Percentiles rank a stretch among this genome's conserved stretches.
These are phyloP conservation scores for Idris sp. DNA, from an alignment of 1,140 invertebrate genomes.

Conservation along the genomic window DNA sequence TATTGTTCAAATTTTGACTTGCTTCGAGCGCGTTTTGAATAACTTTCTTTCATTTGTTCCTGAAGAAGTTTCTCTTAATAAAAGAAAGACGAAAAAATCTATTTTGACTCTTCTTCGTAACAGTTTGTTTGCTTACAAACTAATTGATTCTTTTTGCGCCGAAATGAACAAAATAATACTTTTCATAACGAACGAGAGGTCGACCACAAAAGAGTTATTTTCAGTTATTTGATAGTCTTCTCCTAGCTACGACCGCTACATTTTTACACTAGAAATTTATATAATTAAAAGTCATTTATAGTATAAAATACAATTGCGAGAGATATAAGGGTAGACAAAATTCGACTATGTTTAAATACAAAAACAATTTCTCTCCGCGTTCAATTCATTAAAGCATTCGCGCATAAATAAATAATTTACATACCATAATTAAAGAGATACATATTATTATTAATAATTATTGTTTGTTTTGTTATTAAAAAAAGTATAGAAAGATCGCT, in stretches of 20 bases:
- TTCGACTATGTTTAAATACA: constrained; percentile 56
- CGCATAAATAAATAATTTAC: constrained; percentile 63
- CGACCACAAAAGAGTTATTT: constrained; percentile 23
- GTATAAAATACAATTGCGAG: constrained; percentile 40
- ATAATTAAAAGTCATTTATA: constrained; percentile 23
- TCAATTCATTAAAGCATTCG: constrained; percentile 56
- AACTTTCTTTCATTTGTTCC: constrained; percentile 57
- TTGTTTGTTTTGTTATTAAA: no score
- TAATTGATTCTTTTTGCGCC: constrained; percentile 31
- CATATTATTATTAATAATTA: no score
- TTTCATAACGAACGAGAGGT: constrained; percentile 41
- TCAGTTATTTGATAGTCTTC: constrained; percentile 35
- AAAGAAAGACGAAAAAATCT: no score
- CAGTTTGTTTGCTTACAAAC: constrained; percentile 7
- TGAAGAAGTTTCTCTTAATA: no score
- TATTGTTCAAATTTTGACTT: constrained; percentile 10
- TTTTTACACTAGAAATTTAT: no score
- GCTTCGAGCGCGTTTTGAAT: constrained; percentile 32
- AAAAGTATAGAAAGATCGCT: no score
- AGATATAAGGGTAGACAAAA: constrained; percentile 32
- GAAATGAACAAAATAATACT: constrained; percentile 47
- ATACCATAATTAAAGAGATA: constrained; percentile 54
- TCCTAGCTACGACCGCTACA: constrained; percentile 23
- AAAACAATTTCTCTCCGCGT: constrained; percentile 54
- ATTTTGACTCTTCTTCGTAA: constrained; percentile 16